Percentiles rank a stretch among this genome's conserved stretches.
These are phyloP conservation scores for Ophiodon elongatus DNA, from an alignment of 2,113 vertebrate genomes.

Conservation along the genomic window DNA sequence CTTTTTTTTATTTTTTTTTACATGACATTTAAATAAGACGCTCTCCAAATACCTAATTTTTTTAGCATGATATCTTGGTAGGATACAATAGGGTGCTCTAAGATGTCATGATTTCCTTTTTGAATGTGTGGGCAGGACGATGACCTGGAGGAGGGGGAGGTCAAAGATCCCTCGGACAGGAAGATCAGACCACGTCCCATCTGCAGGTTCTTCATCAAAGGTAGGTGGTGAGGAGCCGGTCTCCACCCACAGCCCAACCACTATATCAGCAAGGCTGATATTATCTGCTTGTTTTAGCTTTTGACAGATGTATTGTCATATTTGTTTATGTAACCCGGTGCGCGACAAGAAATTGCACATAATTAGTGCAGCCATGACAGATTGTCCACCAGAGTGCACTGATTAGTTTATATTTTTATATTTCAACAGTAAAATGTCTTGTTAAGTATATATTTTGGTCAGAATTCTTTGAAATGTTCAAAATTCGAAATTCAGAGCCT, in stretches of 20 bases:
- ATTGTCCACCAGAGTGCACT: not conserved
- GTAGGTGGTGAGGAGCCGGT: conserved; percentile 73
- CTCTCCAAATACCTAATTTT: not conserved
- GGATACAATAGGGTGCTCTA: not conserved
- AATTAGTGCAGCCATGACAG: not conserved
- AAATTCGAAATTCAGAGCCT: no score
- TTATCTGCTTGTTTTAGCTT: not conserved
- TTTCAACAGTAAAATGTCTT: not conserved
- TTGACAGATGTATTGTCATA: not conserved
- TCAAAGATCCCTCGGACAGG: conserved; percentile 96
- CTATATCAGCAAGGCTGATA: not conserved
- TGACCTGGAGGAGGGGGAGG: conserved; percentile 97
- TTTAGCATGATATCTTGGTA: not conserved
- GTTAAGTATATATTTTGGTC: not conserved
- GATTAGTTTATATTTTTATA: not conserved
- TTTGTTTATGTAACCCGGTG: not conserved
- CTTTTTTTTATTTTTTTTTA: not conserved
- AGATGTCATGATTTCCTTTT: not conserved
- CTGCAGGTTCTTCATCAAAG: conserved; percentile 99
- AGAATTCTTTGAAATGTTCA: not conserved
- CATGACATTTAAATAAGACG: not conserved
- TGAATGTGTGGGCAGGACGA: conserved; percentile 88
- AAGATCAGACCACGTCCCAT: conserved; percentile 95
- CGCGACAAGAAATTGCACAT: not conserved
- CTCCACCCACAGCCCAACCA: not conserved